Evolutionary conservation across 2,888 invertebrate species (phyloP), one percentile per base, ranked within the genome.

Genomic region (Troides aeacus): DNA sequence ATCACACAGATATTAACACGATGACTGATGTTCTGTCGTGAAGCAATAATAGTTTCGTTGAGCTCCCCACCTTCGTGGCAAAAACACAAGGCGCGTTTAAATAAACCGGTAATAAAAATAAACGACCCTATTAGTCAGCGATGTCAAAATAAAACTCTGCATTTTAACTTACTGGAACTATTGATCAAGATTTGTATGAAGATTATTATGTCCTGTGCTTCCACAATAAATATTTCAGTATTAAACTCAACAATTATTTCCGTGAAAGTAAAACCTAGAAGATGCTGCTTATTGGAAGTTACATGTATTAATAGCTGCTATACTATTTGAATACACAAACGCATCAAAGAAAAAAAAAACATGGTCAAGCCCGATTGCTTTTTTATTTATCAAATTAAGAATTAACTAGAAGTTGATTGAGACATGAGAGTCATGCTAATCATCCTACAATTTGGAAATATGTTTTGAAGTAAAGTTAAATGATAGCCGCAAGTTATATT

Each of bases 41-140:
- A 80, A 84, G 85, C 85, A 89, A 89, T 91, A 90, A 90, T 88
- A 89, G 87, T 82, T 81, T 74, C 79, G 84, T 78, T 77, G 84
- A 81, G 84, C 84, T 30, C 30, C 30, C 84, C 85, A 86, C 86
- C 87, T 83, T 81, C 81, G 81, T 18, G 81, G 81, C 80, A 83
- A 82, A 80, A 85, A 86, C 73, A 83, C 84, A 84, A 87, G 84
- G 84, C 84, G 83, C 81, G 85, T 87, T 81, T 83, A 87, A 89
- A 90, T 89, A 89, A 87, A 88, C 84, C 83, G 84, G 84, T 84
- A 85, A 89, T 90, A 89, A 90, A 91, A 90, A 90, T 92, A 92
- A 92, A 91, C 88, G 89, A 84, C 81, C 83, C 84, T 88, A 91
- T 91, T 90, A 89, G 87, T 92, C 90, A 91, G 86, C 88, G 82